These are phyloP conservation scores for Drosophila pseudotakahashii DNA, from an alignment of 2,888 invertebrate species.

Conservation along the genomic window DNA sequence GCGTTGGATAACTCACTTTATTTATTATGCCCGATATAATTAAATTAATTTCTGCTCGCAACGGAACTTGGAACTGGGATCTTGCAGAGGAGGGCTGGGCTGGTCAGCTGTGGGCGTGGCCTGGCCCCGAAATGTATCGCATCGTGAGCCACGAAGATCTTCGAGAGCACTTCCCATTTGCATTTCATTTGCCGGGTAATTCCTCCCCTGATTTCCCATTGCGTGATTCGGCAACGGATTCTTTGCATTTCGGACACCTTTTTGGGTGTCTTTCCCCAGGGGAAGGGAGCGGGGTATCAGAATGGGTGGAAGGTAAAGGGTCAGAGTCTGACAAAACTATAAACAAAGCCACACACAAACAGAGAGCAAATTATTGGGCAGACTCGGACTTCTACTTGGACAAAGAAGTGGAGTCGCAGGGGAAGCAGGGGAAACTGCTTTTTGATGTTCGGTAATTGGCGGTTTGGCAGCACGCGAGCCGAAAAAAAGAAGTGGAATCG, in stretches of 20 bases:
- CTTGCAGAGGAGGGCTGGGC: background rate
- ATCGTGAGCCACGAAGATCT: slow-evolving; percentile 70
- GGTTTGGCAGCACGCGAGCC: slow-evolving; percentile 79
- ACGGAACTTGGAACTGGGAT: slow-evolving; percentile 1
- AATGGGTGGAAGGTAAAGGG: slow-evolving; percentile 19
- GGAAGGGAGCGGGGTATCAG: background rate
- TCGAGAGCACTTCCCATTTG: slow-evolving; percentile 50
- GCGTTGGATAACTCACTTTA: slow-evolving; percentile 62
- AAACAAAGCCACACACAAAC: slow-evolving; percentile 73
- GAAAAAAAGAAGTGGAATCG: slow-evolving; percentile 36
- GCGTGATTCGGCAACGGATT: slow-evolving; percentile 72
- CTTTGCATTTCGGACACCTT: slow-evolving; percentile 75
- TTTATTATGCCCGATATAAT: slow-evolving; percentile 71
- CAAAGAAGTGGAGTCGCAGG: slow-evolving; percentile 2
- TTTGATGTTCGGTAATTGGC: slow-evolving; percentile 79
- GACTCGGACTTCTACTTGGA: slow-evolving; percentile 39
- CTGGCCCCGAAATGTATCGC: slow-evolving; percentile 58
- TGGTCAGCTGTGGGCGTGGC: slow-evolving; percentile 49
- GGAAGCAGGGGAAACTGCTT: slow-evolving; percentile 63
- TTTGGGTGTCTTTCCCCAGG: slow-evolving; percentile 63
- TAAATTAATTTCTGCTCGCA: slow-evolving; percentile 66
- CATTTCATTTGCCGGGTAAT: slow-evolving; percentile 44
- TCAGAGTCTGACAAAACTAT: slow-evolving; percentile 51
- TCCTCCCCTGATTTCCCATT: slow-evolving; percentile 48
- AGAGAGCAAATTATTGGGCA: slow-evolving; percentile 71